Conservation (phyloP, 2,113 vertebrate species). For the Strix aluco region DNA sequence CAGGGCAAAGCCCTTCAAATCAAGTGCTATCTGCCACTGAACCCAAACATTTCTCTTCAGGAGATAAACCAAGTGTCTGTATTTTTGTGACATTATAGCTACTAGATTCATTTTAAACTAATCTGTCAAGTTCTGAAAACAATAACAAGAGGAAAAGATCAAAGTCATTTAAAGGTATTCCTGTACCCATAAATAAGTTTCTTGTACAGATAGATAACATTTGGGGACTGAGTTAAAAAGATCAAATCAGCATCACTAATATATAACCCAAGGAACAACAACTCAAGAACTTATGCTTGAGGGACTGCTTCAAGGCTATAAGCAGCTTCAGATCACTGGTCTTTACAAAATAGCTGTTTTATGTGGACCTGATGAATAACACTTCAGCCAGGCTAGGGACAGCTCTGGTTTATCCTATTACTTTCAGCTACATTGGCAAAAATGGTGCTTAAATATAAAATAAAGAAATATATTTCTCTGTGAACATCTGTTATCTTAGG, state of each 20-base stretch:
- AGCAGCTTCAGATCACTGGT: slow-evolving; percentile 1
- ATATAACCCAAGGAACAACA: neutral
- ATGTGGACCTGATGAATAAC: neutral
- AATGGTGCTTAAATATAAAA: neutral
- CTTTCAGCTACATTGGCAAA: neutral
- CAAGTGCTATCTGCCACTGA: neutral
- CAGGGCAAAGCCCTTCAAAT: neutral
- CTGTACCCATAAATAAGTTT: neutral
- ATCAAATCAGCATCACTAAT: neutral
- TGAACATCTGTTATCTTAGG: neutral
- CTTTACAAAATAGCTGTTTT: slow-evolving; percentile 25
- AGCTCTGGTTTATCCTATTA: neutral
- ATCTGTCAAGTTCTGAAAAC: neutral
- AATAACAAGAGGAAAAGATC: neutral
- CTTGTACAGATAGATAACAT: neutral
- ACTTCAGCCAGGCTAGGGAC: neutral
- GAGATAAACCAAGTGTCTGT: neutral
- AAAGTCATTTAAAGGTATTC: neutral
- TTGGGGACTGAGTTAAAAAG: neutral
- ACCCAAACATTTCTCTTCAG: neutral
- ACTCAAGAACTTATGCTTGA: neutral
- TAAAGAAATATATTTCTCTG: neutral
- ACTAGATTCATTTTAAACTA: neutral
- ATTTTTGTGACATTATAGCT: neutral
- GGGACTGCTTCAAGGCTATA: neutral